Evolutionary conservation across 2,797 vertebrate genomes (phyloP), one percentile per base, ranked within the genome.

Genomic region (Streptopelia turtur): DNA sequence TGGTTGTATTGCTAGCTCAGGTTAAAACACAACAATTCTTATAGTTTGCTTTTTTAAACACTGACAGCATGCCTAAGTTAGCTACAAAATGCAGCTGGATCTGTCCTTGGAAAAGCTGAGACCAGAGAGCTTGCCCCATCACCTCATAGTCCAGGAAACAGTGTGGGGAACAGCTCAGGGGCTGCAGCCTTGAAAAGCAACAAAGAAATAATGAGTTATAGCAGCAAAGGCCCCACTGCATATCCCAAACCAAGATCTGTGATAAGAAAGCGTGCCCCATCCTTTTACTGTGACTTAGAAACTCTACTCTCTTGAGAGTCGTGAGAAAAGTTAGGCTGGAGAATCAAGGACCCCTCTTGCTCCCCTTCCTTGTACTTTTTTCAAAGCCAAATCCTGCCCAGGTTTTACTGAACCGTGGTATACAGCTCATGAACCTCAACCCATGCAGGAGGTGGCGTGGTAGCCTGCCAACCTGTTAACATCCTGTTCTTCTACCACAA

Each of bases 181-280:
- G 55, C 59, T 69, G 75, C 61, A 81, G 69, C 55, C 55, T 87
- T 53, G 61, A 70, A 86, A 87, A 95, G 60, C 64, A 71, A 8
- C 5, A 85, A 59, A 28, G 55, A 72, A 90, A 77, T 50, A 59
- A 71, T 50, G 75, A 93, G 28, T 91, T 79, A 82, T 16, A 80
- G 56, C 82, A 63, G 57, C 69, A 41, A 79, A 94, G 57, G 28
- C n/a, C 55, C 31, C 31, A 5, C 16, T 52, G 49, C 83, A 71
- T n/a, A 52, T 56, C 79, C 68, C 49, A 83, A 85, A 37, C 11
- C 17, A 35, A 59, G 31, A 55, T 33, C 71, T 52, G 31, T 65
- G 55, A 87, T 85, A 86, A 86, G 64, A 60, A 53, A 31, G 39
- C 3, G 1, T 13, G 7, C 33, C 91, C 43, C 39, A 35, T 90